Conservation (phyloP, 1,140 invertebrate genomes). For the Alviniconcha marisindica region DNA sequence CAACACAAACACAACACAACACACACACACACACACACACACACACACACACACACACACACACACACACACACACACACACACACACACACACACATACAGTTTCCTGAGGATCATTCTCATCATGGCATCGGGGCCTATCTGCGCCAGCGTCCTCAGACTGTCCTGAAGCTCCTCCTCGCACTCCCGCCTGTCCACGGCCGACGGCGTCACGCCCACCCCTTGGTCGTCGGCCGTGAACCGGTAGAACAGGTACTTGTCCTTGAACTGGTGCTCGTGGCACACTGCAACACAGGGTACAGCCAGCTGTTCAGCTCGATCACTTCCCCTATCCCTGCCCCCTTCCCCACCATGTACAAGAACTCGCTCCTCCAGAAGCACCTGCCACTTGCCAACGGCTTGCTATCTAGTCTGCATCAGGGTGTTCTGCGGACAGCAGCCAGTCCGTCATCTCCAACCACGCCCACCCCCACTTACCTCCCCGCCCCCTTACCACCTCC, state of each 20-base stretch:
- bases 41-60: background rate
- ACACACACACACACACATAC: conserved; percentile 78
- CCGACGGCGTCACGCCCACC: conserved; percentile 78
- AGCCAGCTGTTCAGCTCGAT: too few species aligned
- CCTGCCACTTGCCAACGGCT: background rate
- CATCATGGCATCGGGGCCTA: conserved; percentile 86
- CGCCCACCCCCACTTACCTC: background rate
- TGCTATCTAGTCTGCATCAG: too few species aligned
- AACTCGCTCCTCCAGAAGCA: too few species aligned
- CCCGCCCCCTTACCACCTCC: background rate
- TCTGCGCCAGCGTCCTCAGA: conserved; percentile 82
- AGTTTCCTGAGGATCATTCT: conserved; percentile 88
- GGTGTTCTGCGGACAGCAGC: too few species aligned
- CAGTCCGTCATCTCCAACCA: too few species aligned
- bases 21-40: background rate
- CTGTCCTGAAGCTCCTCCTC: conserved; percentile 83
- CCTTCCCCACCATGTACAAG: too few species aligned
- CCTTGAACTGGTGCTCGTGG: conserved; percentile 88
- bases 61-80: background rate
- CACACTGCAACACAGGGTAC: conserved; percentile 80
- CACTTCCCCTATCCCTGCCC: too few species aligned
- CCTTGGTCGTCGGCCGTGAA: conserved; percentile 84
- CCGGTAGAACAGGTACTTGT: conserved; percentile 89
- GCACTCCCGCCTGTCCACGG: conserved; percentile 63
- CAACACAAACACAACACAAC: background rate